A percentile compares a stretch with the other conserved stretches of the same genome.
Evolutionary conservation across 2,888 invertebrate species (phyloP).

Genomic region (Rutpela maculata): DNA sequence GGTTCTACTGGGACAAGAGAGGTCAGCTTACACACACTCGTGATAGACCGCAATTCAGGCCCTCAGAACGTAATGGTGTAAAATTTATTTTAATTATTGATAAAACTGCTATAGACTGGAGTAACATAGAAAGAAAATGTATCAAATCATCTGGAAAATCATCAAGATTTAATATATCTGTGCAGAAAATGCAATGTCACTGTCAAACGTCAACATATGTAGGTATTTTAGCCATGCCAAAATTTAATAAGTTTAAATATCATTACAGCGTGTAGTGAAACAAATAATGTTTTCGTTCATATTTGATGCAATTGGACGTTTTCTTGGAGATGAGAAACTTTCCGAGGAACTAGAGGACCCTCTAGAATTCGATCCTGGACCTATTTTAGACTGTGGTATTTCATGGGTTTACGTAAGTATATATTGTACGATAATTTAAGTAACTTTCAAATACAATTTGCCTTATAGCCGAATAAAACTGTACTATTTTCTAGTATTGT

Average conservation of each 20-base stretch:
- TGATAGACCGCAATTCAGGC: no score
- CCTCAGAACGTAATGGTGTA: no score
- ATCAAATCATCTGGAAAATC: no score
- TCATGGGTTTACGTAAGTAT: slow-evolving; percentile 64
- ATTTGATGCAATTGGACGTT: slow-evolving; percentile 61
- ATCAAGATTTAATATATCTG: no score
- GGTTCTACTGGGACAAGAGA: no score
- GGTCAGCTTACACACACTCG: no score
- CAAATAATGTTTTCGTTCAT: slow-evolving; percentile 53
- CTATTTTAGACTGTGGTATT: slow-evolving; percentile 66
- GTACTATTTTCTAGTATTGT: no score
- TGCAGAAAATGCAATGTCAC: background rate
- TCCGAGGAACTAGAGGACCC: slow-evolving; percentile 62
- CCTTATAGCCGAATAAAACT: no score
- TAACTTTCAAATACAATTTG: no score
- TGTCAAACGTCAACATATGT: background rate
- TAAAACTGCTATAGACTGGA: no score
- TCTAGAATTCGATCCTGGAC: slow-evolving; percentile 66
- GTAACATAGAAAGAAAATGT: no score
- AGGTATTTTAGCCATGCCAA: slow-evolving; percentile 21
- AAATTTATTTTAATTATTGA: no score
- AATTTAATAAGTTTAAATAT: slow-evolving; percentile 38
- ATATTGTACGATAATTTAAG: background rate
- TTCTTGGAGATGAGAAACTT: slow-evolving; percentile 60
- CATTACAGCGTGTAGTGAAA: background rate